phyloP scores from a whole-genome alignment of 2,888 invertebrate genomes.

The Meteorus cinctellus region DNA sequence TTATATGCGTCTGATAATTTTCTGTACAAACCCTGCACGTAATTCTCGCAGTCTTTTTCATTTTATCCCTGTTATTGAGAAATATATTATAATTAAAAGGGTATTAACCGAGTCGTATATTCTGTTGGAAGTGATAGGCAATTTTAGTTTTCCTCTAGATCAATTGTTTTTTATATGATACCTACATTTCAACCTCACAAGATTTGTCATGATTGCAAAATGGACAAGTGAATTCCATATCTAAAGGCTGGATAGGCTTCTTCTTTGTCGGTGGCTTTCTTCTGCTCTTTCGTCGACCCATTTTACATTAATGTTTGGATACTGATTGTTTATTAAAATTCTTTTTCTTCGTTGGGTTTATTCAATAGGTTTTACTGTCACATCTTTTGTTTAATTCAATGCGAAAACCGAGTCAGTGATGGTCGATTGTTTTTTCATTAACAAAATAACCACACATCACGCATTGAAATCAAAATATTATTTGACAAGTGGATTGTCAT shows the following conservation, averaged over 20 bases:
- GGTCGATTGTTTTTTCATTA: no score
- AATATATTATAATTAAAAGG: constrained; percentile 28
- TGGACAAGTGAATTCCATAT: constrained; percentile 98
- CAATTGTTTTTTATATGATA: constrained; percentile 54
- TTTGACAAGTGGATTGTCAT: no score
- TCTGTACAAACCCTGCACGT: constrained; percentile 96
- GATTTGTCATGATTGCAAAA: constrained; percentile 99
- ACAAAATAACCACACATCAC: no score
- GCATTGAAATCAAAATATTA: no score
- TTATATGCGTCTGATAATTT: constrained; percentile 97
- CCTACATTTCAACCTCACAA: constrained; percentile 99
- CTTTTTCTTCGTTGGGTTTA: no score
- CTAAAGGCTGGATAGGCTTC: constrained; percentile 93
- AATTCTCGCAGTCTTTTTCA: constrained; percentile 94
- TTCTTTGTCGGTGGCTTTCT: constrained; percentile 96
- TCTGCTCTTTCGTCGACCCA: constrained; percentile 98
- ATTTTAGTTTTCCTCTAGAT: constrained; percentile 5
- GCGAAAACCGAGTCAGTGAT: no score
- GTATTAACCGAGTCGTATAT: not conserved
- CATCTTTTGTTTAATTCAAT: no score
- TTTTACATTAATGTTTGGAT: constrained; percentile 70
- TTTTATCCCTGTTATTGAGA: constrained; percentile 87
- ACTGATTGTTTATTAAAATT: no score
- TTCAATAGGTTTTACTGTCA: no score
- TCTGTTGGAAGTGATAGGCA: not conserved